A percentile compares a stretch with the other conserved stretches of the same genome.
phyloP scores from a whole-genome alignment of 2,113 vertebrate species.

The Petroica traversi region DNA sequence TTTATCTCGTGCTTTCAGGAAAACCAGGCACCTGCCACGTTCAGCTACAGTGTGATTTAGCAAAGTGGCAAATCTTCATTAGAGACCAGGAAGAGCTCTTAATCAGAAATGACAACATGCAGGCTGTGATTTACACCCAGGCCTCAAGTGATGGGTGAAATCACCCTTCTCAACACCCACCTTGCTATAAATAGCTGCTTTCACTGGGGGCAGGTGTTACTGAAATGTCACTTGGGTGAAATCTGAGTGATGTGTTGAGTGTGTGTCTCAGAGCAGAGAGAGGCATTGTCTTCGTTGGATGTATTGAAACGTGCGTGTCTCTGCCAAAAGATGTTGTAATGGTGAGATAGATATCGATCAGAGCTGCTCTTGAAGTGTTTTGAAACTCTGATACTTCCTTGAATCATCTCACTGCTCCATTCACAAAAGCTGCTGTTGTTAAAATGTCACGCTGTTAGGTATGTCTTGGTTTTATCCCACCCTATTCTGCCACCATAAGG shows the following conservation, averaged over 20 bases:
- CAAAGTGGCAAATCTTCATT: not conserved
- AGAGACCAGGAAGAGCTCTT: not conserved
- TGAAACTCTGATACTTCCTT: not conserved
- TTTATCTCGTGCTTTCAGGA: not conserved
- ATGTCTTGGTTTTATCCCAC: not conserved
- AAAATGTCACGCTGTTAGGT: not conserved
- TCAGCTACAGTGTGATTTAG: not conserved
- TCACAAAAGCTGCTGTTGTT: not conserved
- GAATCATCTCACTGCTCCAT: not conserved
- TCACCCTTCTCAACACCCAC: not conserved
- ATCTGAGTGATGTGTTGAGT: not conserved
- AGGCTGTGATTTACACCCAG: not conserved
- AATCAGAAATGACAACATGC: not conserved
- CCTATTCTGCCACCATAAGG: not conserved
- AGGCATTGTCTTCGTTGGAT: not conserved
- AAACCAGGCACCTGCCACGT: not conserved
- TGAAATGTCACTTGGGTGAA: not conserved
- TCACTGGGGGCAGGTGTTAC: not conserved
- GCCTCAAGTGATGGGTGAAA: not conserved
- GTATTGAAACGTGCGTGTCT: not conserved
- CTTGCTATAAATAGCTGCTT: not conserved
- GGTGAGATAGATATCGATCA: not conserved
- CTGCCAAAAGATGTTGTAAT: not conserved
- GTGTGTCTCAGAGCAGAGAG: not conserved
- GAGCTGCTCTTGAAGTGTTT: not conserved